A percentile compares a stretch with the other conserved stretches of the same genome.
phyloP scores from a whole-genome alignment of 1,140 invertebrate species.

The Trichonephila clavipes region DNA sequence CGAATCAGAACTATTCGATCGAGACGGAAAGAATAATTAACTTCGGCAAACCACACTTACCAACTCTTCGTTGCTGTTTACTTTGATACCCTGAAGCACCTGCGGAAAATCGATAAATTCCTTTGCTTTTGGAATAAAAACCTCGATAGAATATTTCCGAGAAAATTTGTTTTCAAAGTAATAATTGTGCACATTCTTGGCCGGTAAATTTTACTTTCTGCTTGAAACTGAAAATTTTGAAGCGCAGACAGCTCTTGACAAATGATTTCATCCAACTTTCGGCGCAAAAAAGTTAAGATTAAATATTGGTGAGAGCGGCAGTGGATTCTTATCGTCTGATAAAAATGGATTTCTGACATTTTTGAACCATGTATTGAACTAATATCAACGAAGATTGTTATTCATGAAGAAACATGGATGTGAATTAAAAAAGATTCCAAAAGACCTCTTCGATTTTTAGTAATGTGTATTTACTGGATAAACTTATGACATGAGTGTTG shows the following conservation, averaged over 20 bases:
- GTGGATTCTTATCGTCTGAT: neutral
- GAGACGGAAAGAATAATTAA: conserved; percentile 46
- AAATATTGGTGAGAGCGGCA: conserved; percentile 27
- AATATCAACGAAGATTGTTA: neutral
- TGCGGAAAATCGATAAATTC: conserved; percentile 51
- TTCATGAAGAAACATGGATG: neutral
- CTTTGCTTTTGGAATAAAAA: conserved; percentile 20
- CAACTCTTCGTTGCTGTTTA: conserved; percentile 49
- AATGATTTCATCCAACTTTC: conserved; percentile 45
- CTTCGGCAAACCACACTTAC: conserved; percentile 35
- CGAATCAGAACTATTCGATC: neutral
- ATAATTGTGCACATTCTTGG: neutral
- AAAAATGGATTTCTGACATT: conserved; percentile 12
- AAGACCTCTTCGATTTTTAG: neutral
- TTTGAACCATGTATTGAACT: neutral
- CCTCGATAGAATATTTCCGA: conserved; percentile 1
- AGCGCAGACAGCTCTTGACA: conserved; percentile 33
- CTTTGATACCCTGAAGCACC: conserved; percentile 39
- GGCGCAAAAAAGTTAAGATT: conserved; percentile 52
- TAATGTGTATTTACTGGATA: conserved; percentile 54
- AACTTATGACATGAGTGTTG: conserved; percentile 75
- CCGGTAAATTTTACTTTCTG: neutral
- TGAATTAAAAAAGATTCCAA: neutral
- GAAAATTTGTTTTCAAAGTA: conserved; percentile 16
- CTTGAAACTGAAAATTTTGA: conserved; percentile 7